Conservation (phyloP, 1,140 invertebrate species). For the Cydia pomonella region DNA sequence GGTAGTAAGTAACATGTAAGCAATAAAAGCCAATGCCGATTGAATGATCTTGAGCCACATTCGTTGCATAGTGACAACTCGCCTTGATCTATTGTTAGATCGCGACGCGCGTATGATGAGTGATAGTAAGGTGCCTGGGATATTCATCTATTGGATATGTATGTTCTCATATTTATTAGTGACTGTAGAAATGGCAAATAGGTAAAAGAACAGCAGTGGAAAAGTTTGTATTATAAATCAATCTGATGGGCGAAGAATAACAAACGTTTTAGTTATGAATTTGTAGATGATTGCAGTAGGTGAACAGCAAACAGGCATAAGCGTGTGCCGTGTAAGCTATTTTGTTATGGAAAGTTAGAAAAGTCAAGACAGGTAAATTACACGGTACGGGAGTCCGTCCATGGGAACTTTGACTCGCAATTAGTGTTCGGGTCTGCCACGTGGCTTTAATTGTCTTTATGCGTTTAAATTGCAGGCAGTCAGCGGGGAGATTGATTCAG, state of each 20-base stretch:
- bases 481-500: conserved; percentile 31
- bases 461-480: conserved; percentile 34
- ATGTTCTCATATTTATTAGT: too few species aligned
- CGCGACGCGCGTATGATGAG: background rate
- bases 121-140: too few species aligned
- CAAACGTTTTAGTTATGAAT: background rate
- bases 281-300: background rate
- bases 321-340: background rate
- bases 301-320: background rate
- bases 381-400: conserved; percentile 5
- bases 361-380: conserved; percentile 40
- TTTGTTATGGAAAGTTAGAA: conserved; percentile 2
- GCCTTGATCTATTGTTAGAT: conserved; percentile 1
- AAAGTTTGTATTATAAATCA: too few species aligned
- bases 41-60: background rate
- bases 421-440: conserved; percentile 52
- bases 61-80: background rate
- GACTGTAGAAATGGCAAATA: too few species aligned
- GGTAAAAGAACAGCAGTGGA: too few species aligned
- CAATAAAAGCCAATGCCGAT: background rate
- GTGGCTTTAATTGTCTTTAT: conserved; percentile 61
- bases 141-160: too few species aligned
- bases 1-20: too few species aligned
- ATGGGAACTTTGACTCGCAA: conserved; percentile 45
- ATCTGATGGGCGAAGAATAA: too few species aligned